Evolutionary conservation across 1,140 invertebrate genomes (phyloP).

Genomic region (Temnothorax curvispinosus): DNA sequence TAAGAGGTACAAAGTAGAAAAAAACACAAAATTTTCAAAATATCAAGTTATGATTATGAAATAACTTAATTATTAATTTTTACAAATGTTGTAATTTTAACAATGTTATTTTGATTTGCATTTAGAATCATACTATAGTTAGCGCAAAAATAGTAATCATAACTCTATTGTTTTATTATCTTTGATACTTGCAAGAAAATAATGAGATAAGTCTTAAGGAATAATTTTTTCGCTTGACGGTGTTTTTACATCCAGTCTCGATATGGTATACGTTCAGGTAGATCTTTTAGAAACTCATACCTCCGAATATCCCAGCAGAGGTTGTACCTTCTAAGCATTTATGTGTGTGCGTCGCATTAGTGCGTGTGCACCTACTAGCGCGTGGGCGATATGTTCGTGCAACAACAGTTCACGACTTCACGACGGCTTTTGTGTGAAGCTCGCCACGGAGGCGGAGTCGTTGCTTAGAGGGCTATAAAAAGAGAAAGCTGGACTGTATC

Average conservation of each 20-base stretch:
- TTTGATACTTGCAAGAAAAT: neutral
- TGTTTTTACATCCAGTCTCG: neutral
- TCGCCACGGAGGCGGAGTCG: slow-evolving; percentile 60
- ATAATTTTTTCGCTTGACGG: neutral
- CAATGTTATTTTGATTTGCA: neutral
- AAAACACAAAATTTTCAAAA: neutral
- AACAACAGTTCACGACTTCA: slow-evolving; percentile 30
- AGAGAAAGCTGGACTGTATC: slow-evolving; percentile 75
- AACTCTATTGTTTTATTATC: neutral
- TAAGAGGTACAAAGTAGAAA: neutral
- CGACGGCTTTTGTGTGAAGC: slow-evolving; percentile 22
- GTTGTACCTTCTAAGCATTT: slow-evolving; percentile 24
- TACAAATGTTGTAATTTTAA: neutral
- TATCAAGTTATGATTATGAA: neutral
- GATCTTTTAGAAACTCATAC: slow-evolving; percentile 9
- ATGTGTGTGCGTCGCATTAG: slow-evolving; percentile 36
- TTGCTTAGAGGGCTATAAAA: slow-evolving; percentile 77
- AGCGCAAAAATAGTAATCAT: neutral
- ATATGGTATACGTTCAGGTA: slow-evolving; percentile 10
- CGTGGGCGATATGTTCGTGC: neutral
- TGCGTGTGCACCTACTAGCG: slow-evolving; percentile 9
- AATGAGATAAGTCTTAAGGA: neutral
- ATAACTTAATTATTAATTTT: neutral
- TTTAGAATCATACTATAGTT: neutral
- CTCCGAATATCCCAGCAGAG: slow-evolving; percentile 29